Evolutionary conservation across 2,888 invertebrate genomes (phyloP), one percentile per base, ranked within the genome.

Genomic region (Tachina grossa): DNA sequence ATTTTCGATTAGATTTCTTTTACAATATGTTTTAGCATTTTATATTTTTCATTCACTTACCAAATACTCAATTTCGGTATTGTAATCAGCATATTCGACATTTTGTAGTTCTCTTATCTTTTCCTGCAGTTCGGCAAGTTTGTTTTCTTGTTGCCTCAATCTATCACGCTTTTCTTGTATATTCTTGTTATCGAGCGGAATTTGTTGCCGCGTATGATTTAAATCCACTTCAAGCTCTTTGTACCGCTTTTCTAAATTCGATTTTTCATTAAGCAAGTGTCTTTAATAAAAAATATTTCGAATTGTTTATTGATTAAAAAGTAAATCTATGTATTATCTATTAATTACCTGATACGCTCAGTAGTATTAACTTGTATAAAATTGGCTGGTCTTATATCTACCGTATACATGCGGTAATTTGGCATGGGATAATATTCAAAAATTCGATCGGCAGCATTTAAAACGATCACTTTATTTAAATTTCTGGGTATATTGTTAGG

Each of bases 361-460:
- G 93, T 93, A 1, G 95, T 94, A 91, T 95, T 95, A 63, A 95
- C 94, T 92, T 96, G 96, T 88, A 97, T 94, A 89, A 91, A 95
- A 59, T 94, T 93, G 2, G 95, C 94, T 45, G 91, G 90, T 1
- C 92, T 90, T 45, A 94, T 94, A 66, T 91, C 92, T 14, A 95
- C 94, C 49, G 95, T 95, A 91, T 97, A 97, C 88, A 95, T 94
- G 89, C 95, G 94, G 93, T 96, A 97, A 91, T 95, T 94, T 19
- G 97, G 97, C 90, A 95, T 95, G 3, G 97, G 97, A 90, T 93
- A 95, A 93, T 95, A 96, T 90, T 94, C 94, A 78, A 96, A 94
- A 1, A 89, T 88, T 5, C 57, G 43, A 63, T 83, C 76, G 9
- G 68, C 71, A 14, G 94, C 95, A 87, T 94, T 94, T 65, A 95